Conservation (phyloP, 2,797 vertebrate genomes). For the Enteromius viviparus region DNA sequence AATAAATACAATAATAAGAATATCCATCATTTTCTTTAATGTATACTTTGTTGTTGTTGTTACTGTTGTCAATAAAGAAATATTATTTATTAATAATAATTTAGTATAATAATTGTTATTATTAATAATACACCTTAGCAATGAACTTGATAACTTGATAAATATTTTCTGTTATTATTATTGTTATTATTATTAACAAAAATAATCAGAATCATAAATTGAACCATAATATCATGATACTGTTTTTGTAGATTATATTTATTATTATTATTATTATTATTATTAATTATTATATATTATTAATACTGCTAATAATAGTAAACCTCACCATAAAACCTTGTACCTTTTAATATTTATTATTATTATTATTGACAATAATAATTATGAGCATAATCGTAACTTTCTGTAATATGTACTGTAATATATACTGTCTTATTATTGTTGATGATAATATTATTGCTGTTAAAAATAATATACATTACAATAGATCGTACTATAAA, state of each 20-base stretch:
- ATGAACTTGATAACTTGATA: not conserved
- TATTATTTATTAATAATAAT: not conserved
- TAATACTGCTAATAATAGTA: not conserved
- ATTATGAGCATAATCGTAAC: not conserved
- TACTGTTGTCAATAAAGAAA: not conserved
- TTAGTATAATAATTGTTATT: not conserved
- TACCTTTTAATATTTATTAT: too few species aligned
- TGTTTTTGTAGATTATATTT: not conserved
- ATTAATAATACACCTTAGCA: not conserved
- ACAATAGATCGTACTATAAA: not conserved
- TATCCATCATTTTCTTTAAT: too few species aligned
- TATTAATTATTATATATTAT: not conserved
- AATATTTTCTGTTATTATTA: not conserved
- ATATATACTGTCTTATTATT: not conserved
- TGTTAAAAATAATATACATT: not conserved
- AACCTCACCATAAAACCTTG: not conserved
- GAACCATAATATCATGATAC: not conserved
- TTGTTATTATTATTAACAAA: not conserved
- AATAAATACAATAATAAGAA: not conserved
- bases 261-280: not conserved
- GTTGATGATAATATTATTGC: not conserved
- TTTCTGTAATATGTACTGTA: not conserved
- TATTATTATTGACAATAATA: not conserved
- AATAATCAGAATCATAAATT: not conserved
- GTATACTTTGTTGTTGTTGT: too few species aligned